These are phyloP conservation scores for Microtus oregoni DNA, from an alignment of 2,113 vertebrate species.

Conservation along the genomic window DNA sequence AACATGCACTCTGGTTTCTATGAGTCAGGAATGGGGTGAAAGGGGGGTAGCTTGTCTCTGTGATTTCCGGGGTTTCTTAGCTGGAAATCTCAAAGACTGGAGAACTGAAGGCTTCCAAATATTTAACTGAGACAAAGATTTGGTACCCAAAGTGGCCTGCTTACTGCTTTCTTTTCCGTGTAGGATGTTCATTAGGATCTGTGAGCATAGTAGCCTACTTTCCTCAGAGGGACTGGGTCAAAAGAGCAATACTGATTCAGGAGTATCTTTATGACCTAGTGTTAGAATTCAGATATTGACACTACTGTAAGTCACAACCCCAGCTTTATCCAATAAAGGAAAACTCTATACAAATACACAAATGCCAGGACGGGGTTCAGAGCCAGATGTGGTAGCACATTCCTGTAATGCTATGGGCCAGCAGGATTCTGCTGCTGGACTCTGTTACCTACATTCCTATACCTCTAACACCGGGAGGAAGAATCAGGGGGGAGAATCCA, in stretches of 20 bases:
- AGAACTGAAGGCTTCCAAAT: not conserved
- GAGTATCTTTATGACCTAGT: not conserved
- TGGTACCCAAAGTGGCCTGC: not conserved
- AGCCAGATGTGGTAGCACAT: too few relatives aligned
- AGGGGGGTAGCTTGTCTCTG: not conserved
- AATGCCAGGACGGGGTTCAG: not conserved
- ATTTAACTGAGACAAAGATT: not conserved
- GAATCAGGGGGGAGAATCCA: not conserved
- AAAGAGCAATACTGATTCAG: not conserved
- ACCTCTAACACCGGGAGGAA: not conserved
- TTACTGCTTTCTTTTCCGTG: not conserved
- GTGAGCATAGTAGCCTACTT: constrained; percentile 4
- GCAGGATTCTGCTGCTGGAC: not conserved
- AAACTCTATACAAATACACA: not conserved
- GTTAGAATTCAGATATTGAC: not conserved
- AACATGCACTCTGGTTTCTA: not conserved
- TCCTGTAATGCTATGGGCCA: not conserved
- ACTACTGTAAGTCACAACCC: not conserved
- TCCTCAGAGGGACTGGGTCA: not conserved
- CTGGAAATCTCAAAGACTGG: not conserved
- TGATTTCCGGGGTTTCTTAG: not conserved
- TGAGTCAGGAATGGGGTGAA: not conserved
- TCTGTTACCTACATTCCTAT: not conserved
- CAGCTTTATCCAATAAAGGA: not conserved
- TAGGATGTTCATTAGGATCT: not conserved